phyloP scores from a whole-genome alignment of 2,113 vertebrate species.

The Sylvia atricapilla region DNA sequence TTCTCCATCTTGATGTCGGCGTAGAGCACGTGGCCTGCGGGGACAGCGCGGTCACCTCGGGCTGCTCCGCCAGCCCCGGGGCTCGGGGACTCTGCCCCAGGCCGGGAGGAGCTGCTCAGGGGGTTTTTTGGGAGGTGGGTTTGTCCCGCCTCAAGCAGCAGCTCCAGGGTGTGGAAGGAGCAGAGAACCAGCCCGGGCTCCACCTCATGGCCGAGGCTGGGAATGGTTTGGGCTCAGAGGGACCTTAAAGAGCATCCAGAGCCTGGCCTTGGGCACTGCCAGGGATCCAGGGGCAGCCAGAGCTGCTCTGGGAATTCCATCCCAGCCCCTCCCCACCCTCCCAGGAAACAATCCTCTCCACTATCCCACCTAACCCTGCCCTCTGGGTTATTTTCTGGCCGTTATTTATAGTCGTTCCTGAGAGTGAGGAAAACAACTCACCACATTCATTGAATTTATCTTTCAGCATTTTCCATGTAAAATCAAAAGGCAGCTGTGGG shows the following conservation, averaged over 20 bases:
- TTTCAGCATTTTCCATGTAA: slow-evolving; percentile 98
- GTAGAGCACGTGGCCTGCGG: slow-evolving; percentile 89
- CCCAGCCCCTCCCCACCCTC: not conserved
- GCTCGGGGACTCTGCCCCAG: too few species aligned
- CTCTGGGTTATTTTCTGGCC: not conserved
- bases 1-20: slow-evolving; percentile 99
- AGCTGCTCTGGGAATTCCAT: not conserved
- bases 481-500: slow-evolving; percentile 93
- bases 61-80: too few species aligned
- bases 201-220: not conserved
- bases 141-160: too few species aligned
- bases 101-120: too few species aligned
- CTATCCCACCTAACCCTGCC: not conserved
- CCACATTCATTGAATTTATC: slow-evolving; percentile 96
- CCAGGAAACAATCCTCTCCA: not conserved
- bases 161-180: too few species aligned
- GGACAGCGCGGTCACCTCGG: rapidly evolving
- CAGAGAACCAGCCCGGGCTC: not conserved
- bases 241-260: not conserved
- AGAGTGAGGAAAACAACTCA: slow-evolving; percentile 65
- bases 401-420: not conserved
- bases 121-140: too few species aligned
- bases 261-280: not conserved
- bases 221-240: not conserved
- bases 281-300: not conserved